Conservation (phyloP, 2,797 vertebrate genomes). For the Gouania willdenowi region DNA sequence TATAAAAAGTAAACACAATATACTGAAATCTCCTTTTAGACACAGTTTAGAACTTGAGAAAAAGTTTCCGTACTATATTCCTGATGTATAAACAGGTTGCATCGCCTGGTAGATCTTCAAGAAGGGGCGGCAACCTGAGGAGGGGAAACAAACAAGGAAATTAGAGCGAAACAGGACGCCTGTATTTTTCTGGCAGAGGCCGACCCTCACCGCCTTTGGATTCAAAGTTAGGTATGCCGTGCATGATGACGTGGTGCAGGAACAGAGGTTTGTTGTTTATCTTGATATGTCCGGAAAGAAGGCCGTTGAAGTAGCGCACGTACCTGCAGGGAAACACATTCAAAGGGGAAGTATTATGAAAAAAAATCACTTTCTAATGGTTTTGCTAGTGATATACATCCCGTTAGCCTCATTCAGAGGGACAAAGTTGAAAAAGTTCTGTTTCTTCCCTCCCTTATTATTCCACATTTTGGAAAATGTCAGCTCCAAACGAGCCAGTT, state of each 20-base stretch:
- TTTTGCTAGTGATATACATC: too few relatives aligned
- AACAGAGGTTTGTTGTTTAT: conserved; percentile 99
- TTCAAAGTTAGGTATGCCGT: conserved; percentile 96
- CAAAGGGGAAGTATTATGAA: too few relatives aligned
- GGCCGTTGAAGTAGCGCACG: conserved; percentile 94
- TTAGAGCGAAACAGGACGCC: neutral
- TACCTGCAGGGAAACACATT: too few relatives aligned
- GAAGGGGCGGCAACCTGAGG: conserved; percentile 96
- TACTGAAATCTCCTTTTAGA: neutral
- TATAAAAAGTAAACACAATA: neutral
- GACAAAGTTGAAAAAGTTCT: too few relatives aligned
- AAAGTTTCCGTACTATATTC: conserved; percentile 96
- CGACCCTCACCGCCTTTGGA: conserved; percentile 85
- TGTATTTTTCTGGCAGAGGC: neutral
- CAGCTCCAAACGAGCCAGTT: too few relatives aligned
- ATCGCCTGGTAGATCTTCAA: conserved; percentile 98
- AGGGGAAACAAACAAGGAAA: conserved; percentile 18
- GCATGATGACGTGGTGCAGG: conserved; percentile 97
- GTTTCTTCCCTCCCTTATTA: too few relatives aligned
- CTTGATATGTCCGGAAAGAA: conserved; percentile 94
- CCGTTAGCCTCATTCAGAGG: too few relatives aligned
- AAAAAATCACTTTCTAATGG: too few relatives aligned
- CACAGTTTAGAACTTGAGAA: neutral
- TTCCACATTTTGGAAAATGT: too few relatives aligned
- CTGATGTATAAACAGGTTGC: conserved; percentile 98